These are phyloP conservation scores for Parotocinclus haroldoi DNA, from an alignment of 2,797 vertebrate genomes.

Conservation along the genomic window DNA sequence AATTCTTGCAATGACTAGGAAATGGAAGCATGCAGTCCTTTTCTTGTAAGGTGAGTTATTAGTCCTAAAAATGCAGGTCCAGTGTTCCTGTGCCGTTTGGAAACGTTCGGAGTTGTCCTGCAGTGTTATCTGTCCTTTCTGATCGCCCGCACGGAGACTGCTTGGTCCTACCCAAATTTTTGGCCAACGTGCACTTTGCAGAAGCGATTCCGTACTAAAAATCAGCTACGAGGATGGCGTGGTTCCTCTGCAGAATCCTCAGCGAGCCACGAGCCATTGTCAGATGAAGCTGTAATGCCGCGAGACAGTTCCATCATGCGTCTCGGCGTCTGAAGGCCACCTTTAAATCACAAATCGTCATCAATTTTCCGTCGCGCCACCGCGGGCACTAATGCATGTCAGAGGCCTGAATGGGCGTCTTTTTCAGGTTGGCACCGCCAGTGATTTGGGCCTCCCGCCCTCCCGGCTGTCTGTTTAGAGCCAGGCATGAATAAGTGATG, in stretches of 20 bases:
- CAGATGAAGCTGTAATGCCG: constrained; percentile 16
- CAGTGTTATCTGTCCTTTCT: too few species aligned
- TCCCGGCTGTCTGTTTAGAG: constrained; percentile 50
- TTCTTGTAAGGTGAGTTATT: too few species aligned
- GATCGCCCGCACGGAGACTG: too few species aligned
- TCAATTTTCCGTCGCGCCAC: constrained; percentile 28
- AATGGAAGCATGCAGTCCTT: too few species aligned
- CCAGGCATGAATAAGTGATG: constrained; percentile 70
- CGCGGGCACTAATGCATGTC: constrained; percentile 26
- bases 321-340: constrained; percentile 12
- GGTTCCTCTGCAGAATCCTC: constrained; percentile 11
- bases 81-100: too few species aligned
- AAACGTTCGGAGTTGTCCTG: too few species aligned
- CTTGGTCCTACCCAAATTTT: too few species aligned
- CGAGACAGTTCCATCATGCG: constrained; percentile 17
- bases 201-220: constrained; percentile 4
- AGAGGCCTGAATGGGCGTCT: constrained; percentile 41
- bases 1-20: too few species aligned
- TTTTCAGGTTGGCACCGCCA: constrained; percentile 41
- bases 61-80: too few species aligned
- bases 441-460: constrained; percentile 32
- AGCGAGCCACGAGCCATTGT: constrained; percentile 12
- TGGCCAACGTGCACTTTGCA: background rate
- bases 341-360: constrained; percentile 36
- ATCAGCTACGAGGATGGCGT: too few species aligned